Evolutionary conservation across 2,888 invertebrate genomes (phyloP), one percentile per base, ranked within the genome.

Genomic region (Apocheima hispidaria): DNA sequence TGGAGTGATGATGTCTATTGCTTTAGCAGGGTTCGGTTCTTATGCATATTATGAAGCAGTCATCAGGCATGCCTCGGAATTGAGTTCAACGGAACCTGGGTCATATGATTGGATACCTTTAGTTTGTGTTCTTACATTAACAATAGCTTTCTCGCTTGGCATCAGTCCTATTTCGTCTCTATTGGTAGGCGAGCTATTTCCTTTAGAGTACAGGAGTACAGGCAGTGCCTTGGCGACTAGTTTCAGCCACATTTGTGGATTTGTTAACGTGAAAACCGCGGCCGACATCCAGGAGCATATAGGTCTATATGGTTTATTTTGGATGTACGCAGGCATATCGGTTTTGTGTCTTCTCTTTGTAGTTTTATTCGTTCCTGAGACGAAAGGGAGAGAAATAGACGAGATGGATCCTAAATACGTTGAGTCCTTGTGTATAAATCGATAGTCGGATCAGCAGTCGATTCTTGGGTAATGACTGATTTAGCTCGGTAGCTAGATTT

Each of bases 331-430:
- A 0, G 95, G 95, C 1, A 95, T 97, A 68, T 96, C 97, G 2
- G 94, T 97, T 0, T 92, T 96, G 58, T 96, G 97, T 58, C 92
- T 97, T 9, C 94, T 97, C 70, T 98, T 98, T 86, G 96, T 98
- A 0, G 95, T 96, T 12, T 94, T 96, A 66, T 96, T 95, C 77
- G 96, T 98, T 3, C 98, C 98, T 0, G 98, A 98, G 89, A 98
- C 98, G 6, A 98, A 97, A 82, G 98, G 98, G 2, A 95, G 96
- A 63, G 96, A 97, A 77, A 94, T 98, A 71, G 97, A 97, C 78
- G 97, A 98, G 86, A 97, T 98, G 95, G 96, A 96, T 78, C 95
- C 96, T 2, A 94, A 95, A 66, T 94, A 94, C 73, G 94, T 94
- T 0, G 93, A 92, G 77, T 93, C 93, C 7, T 82, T 93, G 55